Evolutionary conservation across 2,888 invertebrate species (phyloP).

Genomic region (Patella depressa): DNA sequence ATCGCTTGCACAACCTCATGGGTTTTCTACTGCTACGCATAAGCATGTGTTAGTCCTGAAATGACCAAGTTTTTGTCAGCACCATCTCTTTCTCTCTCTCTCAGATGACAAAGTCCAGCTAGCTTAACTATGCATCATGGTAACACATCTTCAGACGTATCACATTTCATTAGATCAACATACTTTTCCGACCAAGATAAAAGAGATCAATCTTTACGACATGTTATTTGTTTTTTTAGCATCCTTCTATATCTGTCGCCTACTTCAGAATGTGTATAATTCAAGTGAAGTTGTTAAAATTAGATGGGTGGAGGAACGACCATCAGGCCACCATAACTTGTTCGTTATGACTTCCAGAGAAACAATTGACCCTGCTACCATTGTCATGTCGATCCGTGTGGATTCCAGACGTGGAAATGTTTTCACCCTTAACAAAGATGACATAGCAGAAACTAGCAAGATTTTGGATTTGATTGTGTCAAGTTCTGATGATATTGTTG

Average conservation of each 20-base stretch:
- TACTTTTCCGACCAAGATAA: no score
- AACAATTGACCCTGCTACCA: slow-evolving; percentile 73
- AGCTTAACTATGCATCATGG: no score
- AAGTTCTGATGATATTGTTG: slow-evolving; percentile 77
- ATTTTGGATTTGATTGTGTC: slow-evolving; percentile 74
- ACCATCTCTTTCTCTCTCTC: no score
- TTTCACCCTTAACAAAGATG: slow-evolving; percentile 81
- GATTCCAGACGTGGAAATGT: slow-evolving; percentile 77
- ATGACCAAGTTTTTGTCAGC: no score
- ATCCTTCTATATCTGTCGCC: slow-evolving; percentile 80
- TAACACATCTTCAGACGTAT: no score
- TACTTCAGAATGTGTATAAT: slow-evolving; percentile 88
- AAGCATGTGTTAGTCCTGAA: no score
- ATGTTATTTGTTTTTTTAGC: slow-evolving; percentile 35
- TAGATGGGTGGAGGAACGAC: slow-evolving; percentile 79
- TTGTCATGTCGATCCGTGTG: slow-evolving; percentile 81
- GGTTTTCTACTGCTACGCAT: no score
- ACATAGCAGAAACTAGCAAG: slow-evolving; percentile 67
- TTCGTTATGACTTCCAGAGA: slow-evolving; percentile 92
- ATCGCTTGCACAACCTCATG: no score
- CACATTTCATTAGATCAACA: no score
- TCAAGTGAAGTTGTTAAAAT: slow-evolving; percentile 85
- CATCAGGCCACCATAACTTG: slow-evolving; percentile 64
- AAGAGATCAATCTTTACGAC: not conserved
- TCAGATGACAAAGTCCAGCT: no score